phyloP scores from a whole-genome alignment of 1,140 invertebrate species.

The Drosophila carrolli region DNA sequence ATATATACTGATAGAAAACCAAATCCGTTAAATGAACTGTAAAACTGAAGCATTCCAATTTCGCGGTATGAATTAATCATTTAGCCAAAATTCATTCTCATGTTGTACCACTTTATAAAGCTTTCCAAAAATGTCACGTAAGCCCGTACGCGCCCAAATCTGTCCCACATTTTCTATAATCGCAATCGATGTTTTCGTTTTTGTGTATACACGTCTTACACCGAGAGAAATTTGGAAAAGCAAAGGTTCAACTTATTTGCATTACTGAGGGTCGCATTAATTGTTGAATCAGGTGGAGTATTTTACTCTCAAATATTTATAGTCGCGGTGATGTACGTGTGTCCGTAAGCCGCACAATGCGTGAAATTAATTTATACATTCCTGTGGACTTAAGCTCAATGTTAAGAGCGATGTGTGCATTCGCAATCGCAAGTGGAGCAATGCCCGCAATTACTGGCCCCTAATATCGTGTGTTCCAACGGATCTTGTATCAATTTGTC shows the following conservation, averaged over 20 bases:
- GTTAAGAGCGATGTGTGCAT: slow-evolving; percentile 11
- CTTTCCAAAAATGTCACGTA: slow-evolving; percentile 32
- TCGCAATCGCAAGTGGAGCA: slow-evolving; percentile 31
- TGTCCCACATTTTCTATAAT: slow-evolving; percentile 29
- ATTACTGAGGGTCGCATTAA: slow-evolving; percentile 5
- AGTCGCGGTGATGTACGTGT: background rate
- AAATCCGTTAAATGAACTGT: background rate
- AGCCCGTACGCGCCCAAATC: slow-evolving; percentile 1
- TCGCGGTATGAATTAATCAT: slow-evolving; percentile 3
- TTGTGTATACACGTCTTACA: slow-evolving; percentile 17
- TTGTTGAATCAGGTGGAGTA: slow-evolving; percentile 45
- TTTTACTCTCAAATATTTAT: slow-evolving; percentile 32
- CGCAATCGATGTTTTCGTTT: slow-evolving; percentile 7
- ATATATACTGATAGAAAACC: background rate
- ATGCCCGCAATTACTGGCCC: slow-evolving; percentile 13
- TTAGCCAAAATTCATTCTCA: background rate
- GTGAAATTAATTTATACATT: slow-evolving; percentile 39
- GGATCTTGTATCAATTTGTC: slow-evolving; percentile 15
- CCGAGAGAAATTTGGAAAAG: slow-evolving; percentile 1
- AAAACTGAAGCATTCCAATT: background rate
- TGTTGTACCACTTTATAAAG: background rate
- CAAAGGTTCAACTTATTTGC: slow-evolving; percentile 11
- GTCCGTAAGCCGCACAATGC: slow-evolving; percentile 15
- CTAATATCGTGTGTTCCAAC: background rate
- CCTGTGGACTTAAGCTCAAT: slow-evolving; percentile 41